phyloP scores from a whole-genome alignment of 64 coral and sea anemone species.

The Exaiptasia diaphana region DNA sequence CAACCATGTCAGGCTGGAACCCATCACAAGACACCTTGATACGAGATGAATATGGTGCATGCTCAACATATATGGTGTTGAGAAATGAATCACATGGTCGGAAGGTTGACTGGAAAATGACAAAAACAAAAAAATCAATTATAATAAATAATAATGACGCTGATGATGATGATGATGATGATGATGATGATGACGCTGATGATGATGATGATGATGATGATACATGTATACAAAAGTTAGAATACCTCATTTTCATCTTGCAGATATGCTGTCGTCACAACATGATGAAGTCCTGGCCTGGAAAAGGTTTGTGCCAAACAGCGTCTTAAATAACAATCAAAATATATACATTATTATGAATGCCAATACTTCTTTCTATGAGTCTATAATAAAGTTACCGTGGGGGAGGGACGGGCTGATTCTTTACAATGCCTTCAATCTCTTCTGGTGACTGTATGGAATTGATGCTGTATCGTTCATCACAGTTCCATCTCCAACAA shows the following conservation, averaged over 20 bases:
- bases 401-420: background rate
- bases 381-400: background rate
- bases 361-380: background rate
- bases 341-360: background rate
- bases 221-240: too few species aligned
- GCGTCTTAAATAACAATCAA: slow-evolving; percentile 29
- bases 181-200: too few species aligned
- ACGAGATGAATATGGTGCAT: slow-evolving; percentile 54
- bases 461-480: slow-evolving; percentile 22
- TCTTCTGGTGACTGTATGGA: slow-evolving; percentile 40
- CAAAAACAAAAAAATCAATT: background rate
- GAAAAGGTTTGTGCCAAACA: slow-evolving; percentile 29
- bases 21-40: slow-evolving; percentile 47
- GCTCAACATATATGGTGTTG: slow-evolving; percentile 68
- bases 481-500: slow-evolving; percentile 72
- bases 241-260: slow-evolving; percentile 25
- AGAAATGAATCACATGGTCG: slow-evolving; percentile 42
- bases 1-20: slow-evolving; percentile 47
- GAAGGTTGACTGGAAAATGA: background rate
- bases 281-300: slow-evolving; percentile 49
- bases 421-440: background rate
- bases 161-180: too few species aligned
- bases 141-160: background rate
- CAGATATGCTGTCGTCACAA: slow-evolving; percentile 31
- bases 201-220: too few species aligned